Conservation (phyloP, 1,140 invertebrate species). For the Philopotamus ludificatus region DNA sequence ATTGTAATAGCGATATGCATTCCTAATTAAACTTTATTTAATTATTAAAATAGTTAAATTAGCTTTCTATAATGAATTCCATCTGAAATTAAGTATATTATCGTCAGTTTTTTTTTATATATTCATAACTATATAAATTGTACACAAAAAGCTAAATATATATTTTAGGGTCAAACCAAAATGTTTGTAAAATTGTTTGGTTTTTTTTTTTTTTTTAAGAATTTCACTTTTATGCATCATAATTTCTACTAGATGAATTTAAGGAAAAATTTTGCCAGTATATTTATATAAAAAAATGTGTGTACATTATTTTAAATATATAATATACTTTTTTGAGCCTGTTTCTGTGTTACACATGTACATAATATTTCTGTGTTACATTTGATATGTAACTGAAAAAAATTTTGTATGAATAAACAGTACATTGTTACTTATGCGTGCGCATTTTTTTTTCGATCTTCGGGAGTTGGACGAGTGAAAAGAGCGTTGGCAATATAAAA, state of each 20-base stretch:
- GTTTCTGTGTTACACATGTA: conserved; percentile 1
- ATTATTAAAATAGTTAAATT: too few relatives aligned
- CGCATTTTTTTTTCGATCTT: background rate
- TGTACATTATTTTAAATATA: background rate
- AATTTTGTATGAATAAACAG: conserved; percentile 12
- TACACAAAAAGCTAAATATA: too few relatives aligned
- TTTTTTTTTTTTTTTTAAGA: background rate
- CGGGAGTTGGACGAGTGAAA: background rate
- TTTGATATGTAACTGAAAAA: background rate
- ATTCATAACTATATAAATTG: too few relatives aligned
- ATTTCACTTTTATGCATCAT: conserved; percentile 11
- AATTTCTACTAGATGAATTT: background rate
- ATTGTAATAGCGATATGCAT: too few relatives aligned
- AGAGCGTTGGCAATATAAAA: background rate
- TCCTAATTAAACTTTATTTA: too few relatives aligned
- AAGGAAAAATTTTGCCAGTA: background rate
- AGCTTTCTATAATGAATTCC: too few relatives aligned
- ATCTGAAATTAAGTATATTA: too few relatives aligned
- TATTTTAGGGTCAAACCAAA: too few relatives aligned
- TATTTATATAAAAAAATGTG: background rate
- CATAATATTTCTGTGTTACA: background rate
- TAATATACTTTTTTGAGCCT: background rate
- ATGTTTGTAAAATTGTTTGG: background rate
- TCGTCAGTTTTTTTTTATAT: too few relatives aligned
- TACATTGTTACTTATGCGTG: conserved; percentile 4